Conservation (phyloP, 2,888 invertebrate genomes). For the Halocaridina rubra region DNA sequence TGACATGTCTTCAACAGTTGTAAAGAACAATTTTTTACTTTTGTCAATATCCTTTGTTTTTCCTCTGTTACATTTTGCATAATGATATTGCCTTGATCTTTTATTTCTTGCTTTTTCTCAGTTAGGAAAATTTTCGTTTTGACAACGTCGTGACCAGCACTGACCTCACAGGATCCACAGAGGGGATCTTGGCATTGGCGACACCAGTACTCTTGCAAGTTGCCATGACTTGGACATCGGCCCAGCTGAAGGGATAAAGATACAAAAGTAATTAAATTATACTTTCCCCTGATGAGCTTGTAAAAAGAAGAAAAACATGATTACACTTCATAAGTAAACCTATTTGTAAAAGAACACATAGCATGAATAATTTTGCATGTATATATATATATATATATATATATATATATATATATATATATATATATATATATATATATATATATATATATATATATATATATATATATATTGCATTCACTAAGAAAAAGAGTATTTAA, state of each 20-base stretch:
- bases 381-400: too few relatives aligned
- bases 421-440: too few relatives aligned
- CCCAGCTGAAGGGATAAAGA: constrained; percentile 22
- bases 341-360: too few relatives aligned
- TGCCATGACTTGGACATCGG: constrained; percentile 10
- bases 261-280: too few relatives aligned
- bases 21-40: constrained; percentile 13
- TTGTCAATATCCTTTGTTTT: constrained; percentile 9
- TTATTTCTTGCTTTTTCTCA: constrained; percentile 24
- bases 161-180: constrained; percentile 49
- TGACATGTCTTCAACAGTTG: constrained; percentile 33
- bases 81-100: constrained; percentile 2
- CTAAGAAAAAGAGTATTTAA: too few relatives aligned
- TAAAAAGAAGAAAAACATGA: too few relatives aligned
- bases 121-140: constrained; percentile 12
- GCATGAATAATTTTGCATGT: too few relatives aligned
- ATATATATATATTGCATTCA: too few relatives aligned
- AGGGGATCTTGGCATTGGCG: constrained; percentile 38
- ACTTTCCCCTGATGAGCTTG: too few relatives aligned
- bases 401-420: too few relatives aligned
- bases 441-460: too few relatives aligned
- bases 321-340: too few relatives aligned
- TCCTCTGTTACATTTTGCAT: constrained; percentile 20
- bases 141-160: constrained; percentile 47
- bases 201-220: constrained; percentile 49